Evolutionary conservation across 2,888 invertebrate genomes (phyloP).

Genomic region (Cerceris ruficornis): DNA sequence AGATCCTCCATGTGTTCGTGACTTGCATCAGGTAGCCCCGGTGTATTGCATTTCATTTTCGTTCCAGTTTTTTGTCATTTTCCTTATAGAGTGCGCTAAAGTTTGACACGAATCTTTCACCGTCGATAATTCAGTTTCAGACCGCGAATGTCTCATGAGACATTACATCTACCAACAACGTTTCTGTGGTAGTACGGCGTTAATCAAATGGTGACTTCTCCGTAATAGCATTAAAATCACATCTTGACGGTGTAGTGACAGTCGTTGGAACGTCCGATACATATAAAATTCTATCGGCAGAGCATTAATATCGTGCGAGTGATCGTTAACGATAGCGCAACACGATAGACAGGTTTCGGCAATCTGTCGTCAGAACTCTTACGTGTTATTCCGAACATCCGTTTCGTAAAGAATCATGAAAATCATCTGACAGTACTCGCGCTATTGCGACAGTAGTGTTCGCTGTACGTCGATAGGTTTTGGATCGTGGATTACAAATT

Average conservation of each 20-base stretch:
- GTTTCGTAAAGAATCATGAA: conserved; percentile 66
- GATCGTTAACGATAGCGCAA: conserved; percentile 8
- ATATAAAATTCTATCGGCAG: conserved; percentile 35
- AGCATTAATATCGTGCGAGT: not conserved
- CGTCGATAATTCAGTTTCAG: no score
- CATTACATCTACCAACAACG: no score
- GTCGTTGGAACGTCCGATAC: not conserved
- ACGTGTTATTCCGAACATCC: conserved; percentile 72
- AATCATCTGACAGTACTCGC: conserved; percentile 61
- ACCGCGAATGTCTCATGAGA: no score
- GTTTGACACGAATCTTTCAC: no score
- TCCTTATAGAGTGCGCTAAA: no score
- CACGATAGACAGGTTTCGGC: conserved; percentile 4
- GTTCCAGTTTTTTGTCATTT: no score
- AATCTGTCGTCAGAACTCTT: conserved; percentile 57
- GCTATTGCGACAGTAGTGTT: conserved; percentile 46
- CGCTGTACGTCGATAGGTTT: conserved; percentile 39
- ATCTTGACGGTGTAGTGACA: not conserved
- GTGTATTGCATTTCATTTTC: no score
- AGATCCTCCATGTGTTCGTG: no score
- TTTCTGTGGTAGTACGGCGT: conserved; percentile 39
- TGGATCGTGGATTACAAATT: conserved; percentile 20
- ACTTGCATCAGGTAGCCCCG: no score
- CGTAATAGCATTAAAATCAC: conserved; percentile 25
- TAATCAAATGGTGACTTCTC: conserved; percentile 58